phyloP scores from a whole-genome alignment of 2,113 vertebrate species.

The Poeciliopsis retropinna region DNA sequence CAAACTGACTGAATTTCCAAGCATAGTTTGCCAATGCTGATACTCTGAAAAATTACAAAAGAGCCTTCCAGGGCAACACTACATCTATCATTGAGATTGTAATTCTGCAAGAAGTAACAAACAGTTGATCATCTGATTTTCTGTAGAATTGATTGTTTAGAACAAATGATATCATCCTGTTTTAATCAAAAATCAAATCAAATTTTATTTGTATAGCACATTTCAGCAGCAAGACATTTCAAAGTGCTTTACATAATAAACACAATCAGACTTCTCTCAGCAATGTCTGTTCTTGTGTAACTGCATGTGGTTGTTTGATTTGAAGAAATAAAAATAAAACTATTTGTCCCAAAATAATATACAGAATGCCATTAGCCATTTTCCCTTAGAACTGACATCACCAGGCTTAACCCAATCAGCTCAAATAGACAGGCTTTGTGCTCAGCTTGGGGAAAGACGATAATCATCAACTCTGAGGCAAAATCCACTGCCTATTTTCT shows the following conservation, averaged over 20 bases:
- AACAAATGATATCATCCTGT: neutral
- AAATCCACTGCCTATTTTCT: neutral
- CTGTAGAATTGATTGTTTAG: neutral
- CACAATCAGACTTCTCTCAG: fast-evolving
- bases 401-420: no score
- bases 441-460: no score
- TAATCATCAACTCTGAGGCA: neutral
- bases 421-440: no score
- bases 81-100: slow-evolving; percentile 13
- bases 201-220: no score
- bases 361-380: neutral
- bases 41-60: slow-evolving; percentile 29
- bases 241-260: no score
- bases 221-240: no score
- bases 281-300: neutral
- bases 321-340: neutral
- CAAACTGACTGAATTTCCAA: slow-evolving; percentile 60
- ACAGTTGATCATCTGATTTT: neutral
- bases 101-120: slow-evolving; percentile 15
- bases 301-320: neutral
- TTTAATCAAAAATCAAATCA: no score
- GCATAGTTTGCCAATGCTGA: slow-evolving; percentile 46
- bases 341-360: neutral
- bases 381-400: neutral
- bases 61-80: slow-evolving; percentile 7